Evolutionary conservation across 2,888 invertebrate species (phyloP), one percentile per base, ranked within the genome.

Genomic region (Adela reaumurella): DNA sequence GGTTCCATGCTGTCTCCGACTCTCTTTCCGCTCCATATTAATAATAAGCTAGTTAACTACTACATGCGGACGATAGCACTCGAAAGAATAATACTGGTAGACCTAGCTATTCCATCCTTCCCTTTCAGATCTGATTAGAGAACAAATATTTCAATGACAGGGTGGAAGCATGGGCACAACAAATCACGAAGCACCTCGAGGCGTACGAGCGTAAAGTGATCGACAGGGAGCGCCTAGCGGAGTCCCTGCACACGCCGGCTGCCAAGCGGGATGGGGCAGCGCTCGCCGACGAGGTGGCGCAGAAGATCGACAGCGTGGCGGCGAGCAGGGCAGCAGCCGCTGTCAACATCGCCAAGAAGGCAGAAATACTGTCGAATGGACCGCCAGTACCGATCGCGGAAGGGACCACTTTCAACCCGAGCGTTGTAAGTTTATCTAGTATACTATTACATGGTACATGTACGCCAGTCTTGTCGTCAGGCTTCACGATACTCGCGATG

Each of bases 271-370:
- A 72, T 47, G 78, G 77, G 0, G 55, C 67, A 0, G 62, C 62
- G 2, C 70, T 78, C 6, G 73, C 71, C 2, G 62, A 64, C n/a
- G 66, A 66, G 46, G 65, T 70, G 54, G 69, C 72, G 0, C 53
- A 52, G 1, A 59, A 59, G 0, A 52, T 78, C 3, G 67, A 68
- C 24, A 66, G 68, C 3, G 55, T 78, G 45, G 57, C 78, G 17
- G 51, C 54, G 19, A 62, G 60, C 41, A 57, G 77, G 11, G 61
- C 63, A 4, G 60, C 57, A 20, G 74, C 71, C 0, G 77, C 73
- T 0, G 70, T 70, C 46, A 62, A 64, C 2, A 76, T 78, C 29
- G 70, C 70, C 68, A 58, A 62, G 4, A 64, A 62, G 50, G 74
- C 74, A 2, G 76, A 77, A 50, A 64, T 65, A 19, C 56, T 70